phyloP scores from a whole-genome alignment of 2,797 vertebrate species.

The Micropoecilia bifurca region DNA sequence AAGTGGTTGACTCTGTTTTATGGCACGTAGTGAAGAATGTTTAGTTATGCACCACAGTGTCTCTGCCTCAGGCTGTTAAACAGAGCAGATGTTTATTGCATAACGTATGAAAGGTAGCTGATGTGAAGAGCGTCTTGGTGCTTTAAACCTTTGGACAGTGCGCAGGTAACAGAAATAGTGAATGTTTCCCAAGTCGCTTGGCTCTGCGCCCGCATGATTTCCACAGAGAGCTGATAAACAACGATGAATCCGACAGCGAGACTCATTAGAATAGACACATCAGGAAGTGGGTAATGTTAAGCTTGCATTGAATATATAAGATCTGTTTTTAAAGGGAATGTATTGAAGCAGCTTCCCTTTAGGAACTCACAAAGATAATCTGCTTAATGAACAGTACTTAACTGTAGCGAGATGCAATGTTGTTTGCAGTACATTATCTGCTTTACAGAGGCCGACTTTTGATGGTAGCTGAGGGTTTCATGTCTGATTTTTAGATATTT shows the following conservation, averaged over 20 bases:
- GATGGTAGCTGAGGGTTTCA: conserved; percentile 7
- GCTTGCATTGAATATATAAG: neutral
- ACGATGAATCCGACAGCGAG: conserved; percentile 3
- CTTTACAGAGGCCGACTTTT: conserved; percentile 1
- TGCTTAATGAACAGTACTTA: neutral
- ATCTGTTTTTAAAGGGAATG: neutral
- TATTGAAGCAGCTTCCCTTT: neutral
- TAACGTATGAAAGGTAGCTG: conserved; percentile 12
- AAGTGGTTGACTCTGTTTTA: conserved; percentile 11
- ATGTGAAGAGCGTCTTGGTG: neutral
- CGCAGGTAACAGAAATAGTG: conserved; percentile 20
- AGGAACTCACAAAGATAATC: neutral
- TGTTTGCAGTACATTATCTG: neutral
- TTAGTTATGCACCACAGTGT: conserved; percentile 5
- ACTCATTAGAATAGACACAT: conserved; percentile 4
- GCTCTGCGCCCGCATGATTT: conserved; percentile 23
- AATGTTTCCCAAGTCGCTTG: conserved; percentile 20
- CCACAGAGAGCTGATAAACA: conserved; percentile 9
- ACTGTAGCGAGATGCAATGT: neutral
- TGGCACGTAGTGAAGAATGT: conserved; percentile 19
- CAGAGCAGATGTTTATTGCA: conserved; percentile 30
- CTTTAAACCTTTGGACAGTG: conserved; percentile 30
- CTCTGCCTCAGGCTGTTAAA: conserved; percentile 2
- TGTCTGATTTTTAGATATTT: neutral
- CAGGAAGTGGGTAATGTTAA: conserved; percentile 12